Conservation (phyloP, 2,888 invertebrate genomes). For the Agrotis ipsilon region DNA sequence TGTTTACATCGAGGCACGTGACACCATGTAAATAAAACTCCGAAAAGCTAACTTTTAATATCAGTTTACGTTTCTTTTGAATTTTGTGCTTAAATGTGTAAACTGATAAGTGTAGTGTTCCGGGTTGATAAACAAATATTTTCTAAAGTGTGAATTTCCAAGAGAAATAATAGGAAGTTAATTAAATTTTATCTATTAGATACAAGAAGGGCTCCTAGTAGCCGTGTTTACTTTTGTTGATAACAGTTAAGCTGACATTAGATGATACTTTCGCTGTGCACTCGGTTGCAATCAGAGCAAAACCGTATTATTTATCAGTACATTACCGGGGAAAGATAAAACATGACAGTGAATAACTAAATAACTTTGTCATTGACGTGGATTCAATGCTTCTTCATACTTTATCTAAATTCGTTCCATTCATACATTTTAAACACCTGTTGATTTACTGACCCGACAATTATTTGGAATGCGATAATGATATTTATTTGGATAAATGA, state of each 20-base stretch:
- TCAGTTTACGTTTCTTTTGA: slow-evolving; percentile 12
- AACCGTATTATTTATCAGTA: slow-evolving; percentile 53
- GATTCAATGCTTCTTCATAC: slow-evolving; percentile 43
- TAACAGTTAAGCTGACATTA: slow-evolving; percentile 56
- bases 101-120: slow-evolving; percentile 14
- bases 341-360: slow-evolving; percentile 51
- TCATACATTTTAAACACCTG: slow-evolving; percentile 67
- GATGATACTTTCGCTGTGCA: slow-evolving; percentile 58
- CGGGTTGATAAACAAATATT: slow-evolving; percentile 12
- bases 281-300: slow-evolving; percentile 52
- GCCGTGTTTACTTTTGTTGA: slow-evolving; percentile 58
- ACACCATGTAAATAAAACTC: slow-evolving; percentile 78
- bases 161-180: slow-evolving; percentile 20
- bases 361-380: slow-evolving; percentile 42
- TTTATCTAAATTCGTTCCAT: slow-evolving; percentile 59
- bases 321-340: slow-evolving; percentile 55
- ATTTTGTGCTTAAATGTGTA: slow-evolving; percentile 30
- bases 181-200: slow-evolving; percentile 22
- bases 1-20: slow-evolving; percentile 89
- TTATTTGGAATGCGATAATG: slow-evolving; percentile 48
- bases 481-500: slow-evolving; percentile 43
- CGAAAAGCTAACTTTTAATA: slow-evolving; percentile 53
- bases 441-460: slow-evolving; percentile 45
- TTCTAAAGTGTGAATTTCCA: slow-evolving; percentile 11
- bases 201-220: slow-evolving; percentile 34